These are phyloP conservation scores for Clarias gariepinus DNA, from an alignment of 2,113 vertebrate species.

Conservation along the genomic window DNA sequence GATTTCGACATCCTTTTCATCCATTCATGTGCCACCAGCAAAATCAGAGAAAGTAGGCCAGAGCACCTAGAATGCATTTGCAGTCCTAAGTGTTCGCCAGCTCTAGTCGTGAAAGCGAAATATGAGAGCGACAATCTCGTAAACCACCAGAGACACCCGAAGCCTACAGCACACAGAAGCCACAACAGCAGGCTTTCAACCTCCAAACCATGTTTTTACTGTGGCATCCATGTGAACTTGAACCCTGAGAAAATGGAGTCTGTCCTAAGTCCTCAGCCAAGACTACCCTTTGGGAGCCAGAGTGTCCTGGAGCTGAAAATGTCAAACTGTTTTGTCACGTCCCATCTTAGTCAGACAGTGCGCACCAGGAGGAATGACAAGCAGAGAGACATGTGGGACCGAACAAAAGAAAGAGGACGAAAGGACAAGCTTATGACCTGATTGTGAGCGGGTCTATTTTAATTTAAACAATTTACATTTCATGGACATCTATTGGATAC, in stretches of 20 bases:
- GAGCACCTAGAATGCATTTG: constrained; percentile 36
- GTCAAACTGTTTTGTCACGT: constrained; percentile 77
- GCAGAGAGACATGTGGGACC: constrained; percentile 9
- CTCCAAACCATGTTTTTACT: constrained; percentile 56
- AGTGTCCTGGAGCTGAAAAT: constrained; percentile 73
- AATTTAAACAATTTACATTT: not conserved
- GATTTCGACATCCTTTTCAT: constrained; percentile 62
- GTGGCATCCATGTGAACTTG: constrained; percentile 38
- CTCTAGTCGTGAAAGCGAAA: constrained; percentile 21
- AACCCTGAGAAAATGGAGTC: constrained; percentile 62
- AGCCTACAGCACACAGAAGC: constrained; percentile 49
- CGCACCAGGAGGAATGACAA: constrained; percentile 45
- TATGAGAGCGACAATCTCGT: constrained; percentile 30
- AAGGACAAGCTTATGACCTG: not conserved
- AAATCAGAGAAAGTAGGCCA: constrained; percentile 50
- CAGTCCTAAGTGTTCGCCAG: constrained; percentile 33
- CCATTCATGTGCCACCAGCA: constrained; percentile 42
- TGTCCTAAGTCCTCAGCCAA: constrained; percentile 58
- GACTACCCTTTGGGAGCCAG: constrained; percentile 63
- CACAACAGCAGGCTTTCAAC: constrained; percentile 42
- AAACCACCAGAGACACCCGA: not conserved
- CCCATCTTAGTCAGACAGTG: constrained; percentile 65
- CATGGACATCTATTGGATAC: not conserved
- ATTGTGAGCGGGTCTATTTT: not conserved
- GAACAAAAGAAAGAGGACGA: not conserved